These are phyloP conservation scores for Pseudomyrmex gracilis DNA, from an alignment of 1,140 invertebrate genomes.

Conservation along the genomic window DNA sequence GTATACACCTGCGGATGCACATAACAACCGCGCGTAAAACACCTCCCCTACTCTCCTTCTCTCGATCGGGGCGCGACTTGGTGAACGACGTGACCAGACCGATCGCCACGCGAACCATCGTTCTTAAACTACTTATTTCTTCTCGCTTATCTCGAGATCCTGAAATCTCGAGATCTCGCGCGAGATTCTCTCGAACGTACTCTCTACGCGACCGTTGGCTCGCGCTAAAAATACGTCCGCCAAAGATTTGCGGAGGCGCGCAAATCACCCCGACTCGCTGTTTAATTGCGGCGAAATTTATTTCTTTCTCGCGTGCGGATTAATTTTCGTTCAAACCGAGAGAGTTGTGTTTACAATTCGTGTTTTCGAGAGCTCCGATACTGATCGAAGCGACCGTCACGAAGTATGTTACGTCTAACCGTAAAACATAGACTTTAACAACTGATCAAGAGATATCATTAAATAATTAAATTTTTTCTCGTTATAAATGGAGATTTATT, in stretches of 20 bases:
- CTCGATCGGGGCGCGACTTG: conserved; percentile 55
- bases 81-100: conserved; percentile 69
- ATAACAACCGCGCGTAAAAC: conserved; percentile 68
- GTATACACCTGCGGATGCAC: conserved; percentile 69
- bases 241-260: conserved; percentile 55
- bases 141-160: conserved; percentile 71
- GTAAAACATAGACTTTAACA: not conserved
- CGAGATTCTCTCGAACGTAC: conserved; percentile 62
- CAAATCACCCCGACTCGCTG: conserved; percentile 55
- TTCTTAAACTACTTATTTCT: conserved; percentile 76
- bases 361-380: conserved; percentile 16
- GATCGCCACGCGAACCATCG: conserved; percentile 75
- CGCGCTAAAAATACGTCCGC: conserved; percentile 67
- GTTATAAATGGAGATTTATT: too few relatives aligned
- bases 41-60: conserved; percentile 56
- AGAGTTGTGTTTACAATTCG: not conserved
- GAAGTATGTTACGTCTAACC: not conserved
- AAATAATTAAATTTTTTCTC: not conserved
- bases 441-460: not conserved
- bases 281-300: conserved; percentile 61
- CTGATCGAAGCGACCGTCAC: not conserved
- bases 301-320: not conserved
- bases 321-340: conserved; percentile 51
- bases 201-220: not conserved
- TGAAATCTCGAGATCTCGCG: conserved; percentile 62